Evolutionary conservation across 2,113 vertebrate genomes (phyloP), one percentile per base, ranked within the genome.

Genomic region (Corythoichthys haematopterus): DNA sequence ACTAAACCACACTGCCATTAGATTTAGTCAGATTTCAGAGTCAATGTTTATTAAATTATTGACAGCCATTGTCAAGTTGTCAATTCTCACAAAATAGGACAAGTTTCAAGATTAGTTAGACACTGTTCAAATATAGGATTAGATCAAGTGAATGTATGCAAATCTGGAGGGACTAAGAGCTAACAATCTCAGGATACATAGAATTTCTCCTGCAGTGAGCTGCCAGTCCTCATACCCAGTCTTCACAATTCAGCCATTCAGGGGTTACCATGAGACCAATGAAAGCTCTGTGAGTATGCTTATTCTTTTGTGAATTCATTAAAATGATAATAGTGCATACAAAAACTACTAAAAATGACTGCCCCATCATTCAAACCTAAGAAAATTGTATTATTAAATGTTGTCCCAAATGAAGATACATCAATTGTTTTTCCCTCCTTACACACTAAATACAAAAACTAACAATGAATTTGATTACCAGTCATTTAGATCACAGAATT

Each of bases 221-320:
- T 33, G 53, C 53, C 33, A 28, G 28, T 55, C 20, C 11, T 55
- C 11, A 12, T 55, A 33, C 28, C 9, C 3, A 11, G 28, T 55
- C 20, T 33, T 55, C 10, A 55, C 28, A 55, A 55, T 43, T 15
- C 36, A 20, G 28, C 56, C n/a, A 65, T 20, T 52, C 15, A 66
- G 64, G 50, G 68, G 79, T 74, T 74, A 47, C 79, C 38, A 71
- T 43, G 79, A 68, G 62, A 69, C 57, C 46, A 36, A 61, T 52
- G 50, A 51, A 69, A 62, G 61, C 33, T 62, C 55, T 46, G n/a
- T 1, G 35, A 63, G 46, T 28, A 74, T 55, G 53, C 53, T 55
- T 20, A 55, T 13, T 8, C 20, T 33, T 55, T 33, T 28, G 28
- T 33, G 20, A 35, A 33, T 20, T 33, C 12, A 55, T 35, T 33